phyloP scores from a whole-genome alignment of 1,140 invertebrate species.

The Eumeta japonica region DNA sequence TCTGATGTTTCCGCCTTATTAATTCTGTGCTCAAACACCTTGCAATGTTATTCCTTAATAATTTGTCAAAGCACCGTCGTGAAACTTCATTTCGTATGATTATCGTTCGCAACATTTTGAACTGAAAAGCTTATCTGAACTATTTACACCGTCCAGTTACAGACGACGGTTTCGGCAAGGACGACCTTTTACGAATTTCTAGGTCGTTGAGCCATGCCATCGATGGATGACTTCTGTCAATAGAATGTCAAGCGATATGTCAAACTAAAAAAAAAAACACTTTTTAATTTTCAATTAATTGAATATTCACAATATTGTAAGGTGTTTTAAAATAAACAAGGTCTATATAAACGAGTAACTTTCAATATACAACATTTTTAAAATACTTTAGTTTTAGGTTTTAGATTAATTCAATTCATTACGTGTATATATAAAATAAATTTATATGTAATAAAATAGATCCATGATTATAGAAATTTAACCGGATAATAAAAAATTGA shows the following conservation, averaged over 20 bases:
- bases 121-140: slow-evolving; percentile 24
- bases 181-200: slow-evolving; percentile 53
- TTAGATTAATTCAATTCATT: no score
- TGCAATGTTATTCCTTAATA: slow-evolving; percentile 56
- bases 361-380: no score
- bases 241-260: slow-evolving; percentile 11
- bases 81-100: slow-evolving; percentile 65
- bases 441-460: no score
- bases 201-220: slow-evolving; percentile 34
- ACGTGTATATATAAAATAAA: no score
- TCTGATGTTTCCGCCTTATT: slow-evolving; percentile 61
- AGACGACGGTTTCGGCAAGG: slow-evolving; percentile 39
- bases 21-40: slow-evolving; percentile 63
- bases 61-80: slow-evolving; percentile 60
- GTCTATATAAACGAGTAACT: no score
- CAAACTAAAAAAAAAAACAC: no score
- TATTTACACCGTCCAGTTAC: slow-evolving; percentile 40
- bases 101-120: slow-evolving; percentile 66
- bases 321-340: no score
- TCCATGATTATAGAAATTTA: no score
- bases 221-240: slow-evolving; percentile 7
- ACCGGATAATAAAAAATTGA: no score
- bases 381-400: no score
- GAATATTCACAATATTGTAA: no score
- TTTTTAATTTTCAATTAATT: no score